Conservation (phyloP, 2,888 invertebrate species). For the Ametastegia equiseti region DNA sequence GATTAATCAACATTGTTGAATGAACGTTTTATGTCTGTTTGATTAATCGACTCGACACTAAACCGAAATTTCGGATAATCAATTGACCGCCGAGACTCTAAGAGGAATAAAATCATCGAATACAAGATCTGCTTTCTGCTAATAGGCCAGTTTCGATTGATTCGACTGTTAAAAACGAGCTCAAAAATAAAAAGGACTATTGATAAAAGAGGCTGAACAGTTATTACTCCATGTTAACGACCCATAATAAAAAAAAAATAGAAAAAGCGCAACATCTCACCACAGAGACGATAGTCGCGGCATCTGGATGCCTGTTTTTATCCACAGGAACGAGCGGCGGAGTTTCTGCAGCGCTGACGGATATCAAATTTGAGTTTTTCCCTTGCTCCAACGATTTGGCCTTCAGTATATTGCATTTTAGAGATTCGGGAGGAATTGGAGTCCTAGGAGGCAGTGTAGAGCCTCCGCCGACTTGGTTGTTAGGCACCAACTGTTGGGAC, state of each 20-base stretch:
- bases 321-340: conserved; percentile 59
- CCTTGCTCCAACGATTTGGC: conserved; percentile 82
- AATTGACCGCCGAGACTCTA: too few species aligned
- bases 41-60: too few species aligned
- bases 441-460: conserved; percentile 76
- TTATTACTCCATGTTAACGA: neutral
- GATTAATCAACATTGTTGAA: too few species aligned
- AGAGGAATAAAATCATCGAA: too few species aligned
- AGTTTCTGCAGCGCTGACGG: conserved; percentile 73
- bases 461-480: conserved; percentile 83
- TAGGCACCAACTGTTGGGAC: conserved; percentile 82
- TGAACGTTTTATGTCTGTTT: too few species aligned
- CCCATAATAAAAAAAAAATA: conserved; percentile 11
- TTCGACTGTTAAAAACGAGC: too few species aligned
- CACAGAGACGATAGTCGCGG: conserved; percentile 87
- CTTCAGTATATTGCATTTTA: conserved; percentile 97
- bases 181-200: too few species aligned
- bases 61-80: too few species aligned
- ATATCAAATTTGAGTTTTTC: conserved; percentile 73
- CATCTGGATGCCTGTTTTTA: conserved; percentile 74
- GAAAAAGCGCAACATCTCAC: conserved; percentile 77
- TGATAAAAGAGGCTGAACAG: too few species aligned
- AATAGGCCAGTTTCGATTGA: too few species aligned
- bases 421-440: conserved; percentile 91
- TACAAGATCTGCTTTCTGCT: too few species aligned